These are phyloP conservation scores for Sisyra nigra DNA, from an alignment of 2,888 invertebrate species.

Conservation along the genomic window DNA sequence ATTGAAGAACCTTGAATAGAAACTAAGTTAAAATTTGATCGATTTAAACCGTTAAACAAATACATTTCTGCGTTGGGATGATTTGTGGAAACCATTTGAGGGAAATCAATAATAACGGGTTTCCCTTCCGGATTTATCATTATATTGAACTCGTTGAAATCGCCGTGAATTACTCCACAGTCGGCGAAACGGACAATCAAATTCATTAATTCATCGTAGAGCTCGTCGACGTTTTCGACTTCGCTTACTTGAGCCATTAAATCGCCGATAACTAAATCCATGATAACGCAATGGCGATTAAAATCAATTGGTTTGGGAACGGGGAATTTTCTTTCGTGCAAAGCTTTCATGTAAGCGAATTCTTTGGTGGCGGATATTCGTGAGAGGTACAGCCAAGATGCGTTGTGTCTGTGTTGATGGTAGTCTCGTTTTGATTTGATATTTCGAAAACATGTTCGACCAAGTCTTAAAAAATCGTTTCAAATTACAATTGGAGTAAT, in stretches of 20 bases:
- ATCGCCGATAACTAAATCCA: constrained; percentile 78
- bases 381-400: constrained; percentile 93
- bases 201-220: constrained; percentile 91
- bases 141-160: constrained; percentile 98
- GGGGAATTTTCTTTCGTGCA: constrained; percentile 80
- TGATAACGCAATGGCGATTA: constrained; percentile 90
- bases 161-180: constrained; percentile 95
- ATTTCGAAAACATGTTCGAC: constrained; percentile 91
- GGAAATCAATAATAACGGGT: constrained; percentile 90
- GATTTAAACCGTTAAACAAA: constrained; percentile 16
- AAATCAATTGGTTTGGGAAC: constrained; percentile 91
- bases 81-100: constrained; percentile 94
- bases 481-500: not conserved
- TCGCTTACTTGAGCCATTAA: constrained; percentile 53
- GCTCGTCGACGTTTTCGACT: constrained; percentile 48
- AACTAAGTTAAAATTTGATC: not conserved
- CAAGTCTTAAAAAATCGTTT: constrained; percentile 43
- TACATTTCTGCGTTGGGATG: constrained; percentile 83
- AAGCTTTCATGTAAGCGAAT: constrained; percentile 92
- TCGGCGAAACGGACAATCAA: constrained; percentile 80
- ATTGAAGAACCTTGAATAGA: constrained; percentile 60
- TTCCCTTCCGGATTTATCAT: constrained; percentile 69
- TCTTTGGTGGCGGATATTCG: constrained; percentile 94
- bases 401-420: constrained; percentile 74
- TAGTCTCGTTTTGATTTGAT: constrained; percentile 94